Base-by-base conservation (phyloP, 92 coral and sea anemone species). In the Galaxea fascicularis region DNA sequence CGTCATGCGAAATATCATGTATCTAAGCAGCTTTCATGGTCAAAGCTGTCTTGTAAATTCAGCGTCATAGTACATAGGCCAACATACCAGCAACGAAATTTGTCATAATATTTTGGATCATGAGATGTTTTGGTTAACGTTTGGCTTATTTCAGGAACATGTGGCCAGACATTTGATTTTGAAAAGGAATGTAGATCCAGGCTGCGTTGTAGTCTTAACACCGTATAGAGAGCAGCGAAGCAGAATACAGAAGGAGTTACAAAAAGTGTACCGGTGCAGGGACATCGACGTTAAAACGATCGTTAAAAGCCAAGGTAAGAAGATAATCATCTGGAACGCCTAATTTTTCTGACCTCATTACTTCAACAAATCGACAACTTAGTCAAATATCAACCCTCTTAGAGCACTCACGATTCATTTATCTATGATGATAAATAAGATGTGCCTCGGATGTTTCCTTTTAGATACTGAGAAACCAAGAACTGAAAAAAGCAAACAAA, bases 191-290 rank as follows among this genome's bases (percentile, higher is more conserved):
- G 66, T 94, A 49, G 30, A 39, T 1, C 75, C 26, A 79, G 76
- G 80, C 20, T 30, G 79, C 4, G 74, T 91, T n/a, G 89, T 79
- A 2, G 77, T 91, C 27, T 54, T 91, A 49, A 79, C 94, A 3
- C 94, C 94, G 9, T 91, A 91, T 30, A 64, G 84, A 52, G 92
- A 87, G 78, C 94, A 91, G 79, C 58, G 90, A 39, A 59, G 71
- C 24, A 57, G 65, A 31, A 84, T 91, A 4, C 78, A 51, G 52
- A 35, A 79, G 3, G 31, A 62, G 4, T 41, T 91, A 47, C 14
- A 68, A 26, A 44, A 45, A 1, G 53, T 47, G 17, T 1, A 28
- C 30, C 17, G 4, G 39, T 70, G 52, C 67, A 68, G 28, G 45
- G 49, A 66, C 10, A 65, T 89, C 41, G 75, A 46, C 3, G 94